Base-by-base conservation (phyloP, 2,888 invertebrate species). In the Selenia dentaria region DNA sequence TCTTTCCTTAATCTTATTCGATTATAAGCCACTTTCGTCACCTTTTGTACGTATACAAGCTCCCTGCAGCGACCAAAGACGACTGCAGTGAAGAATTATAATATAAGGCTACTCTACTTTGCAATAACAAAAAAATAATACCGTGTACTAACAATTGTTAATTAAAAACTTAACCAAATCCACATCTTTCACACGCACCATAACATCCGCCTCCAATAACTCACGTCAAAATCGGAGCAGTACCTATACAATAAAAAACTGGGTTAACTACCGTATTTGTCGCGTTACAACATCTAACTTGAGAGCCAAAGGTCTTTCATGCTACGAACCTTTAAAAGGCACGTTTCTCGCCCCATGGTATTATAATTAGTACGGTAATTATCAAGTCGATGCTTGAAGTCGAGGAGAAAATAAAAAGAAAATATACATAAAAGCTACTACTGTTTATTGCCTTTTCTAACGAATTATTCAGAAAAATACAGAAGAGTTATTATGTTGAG, bases 211-310 rank as follows among this genome's bases (percentile, higher is more conserved):
- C 11, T 18, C 13, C 26, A 37, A 32, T 28, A 41, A 36, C 8
- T 34, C 10, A 16, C 35, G 2, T 10, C 1, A 8, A 33, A 45
- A 41, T 29, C 36, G 16, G 8, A 34, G 38, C 43, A 40, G 39
- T 44, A 42, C 22, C 35, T 24, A 38, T 59, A 50, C 56, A 57
- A 49, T 57, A 36, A 60, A 61, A 51, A 70, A 64, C 57, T 68
- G 46, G 70, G 70, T 62, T 61, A 66, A 64, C 53, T 48, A 49
- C 64, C 51, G 36, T 54, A 54, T 64, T 70, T 56, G 51, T 53
- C 54, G 53, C 51, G 34, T 43, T 29, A 36, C 26, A 42, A 40
- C 45, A 45, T 41, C 46, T 32, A 45, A 54, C 46, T 57, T 51
- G 45, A 16, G n/a, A 16, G n/a, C 18, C 18, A 44, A 55, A 59